phyloP scores from a whole-genome alignment of 2,888 invertebrate genomes.

The Globia sparganii region DNA sequence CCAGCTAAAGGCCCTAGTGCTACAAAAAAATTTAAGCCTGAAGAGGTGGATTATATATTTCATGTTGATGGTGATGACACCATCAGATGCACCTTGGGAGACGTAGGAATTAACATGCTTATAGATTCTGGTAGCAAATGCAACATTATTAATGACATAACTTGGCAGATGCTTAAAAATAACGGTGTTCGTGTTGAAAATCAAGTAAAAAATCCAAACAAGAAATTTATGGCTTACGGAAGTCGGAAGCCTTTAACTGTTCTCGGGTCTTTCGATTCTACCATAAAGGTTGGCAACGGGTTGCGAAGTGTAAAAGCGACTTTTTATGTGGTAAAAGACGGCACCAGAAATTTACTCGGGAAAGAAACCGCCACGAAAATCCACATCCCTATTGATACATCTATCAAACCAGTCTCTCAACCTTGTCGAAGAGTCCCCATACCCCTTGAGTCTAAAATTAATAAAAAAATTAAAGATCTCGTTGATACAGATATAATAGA shows the following conservation, averaged over 20 bases:
- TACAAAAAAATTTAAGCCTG: background rate
- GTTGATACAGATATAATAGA: background rate
- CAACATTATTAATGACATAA: background rate
- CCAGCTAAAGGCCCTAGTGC: too few species aligned
- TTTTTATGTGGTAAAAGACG: background rate
- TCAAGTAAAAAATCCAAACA: background rate
- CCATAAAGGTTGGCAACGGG: background rate
- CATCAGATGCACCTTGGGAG: background rate
- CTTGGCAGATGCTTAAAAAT: background rate
- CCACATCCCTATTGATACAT: background rate
- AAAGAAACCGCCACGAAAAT: background rate
- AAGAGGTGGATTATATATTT: background rate
- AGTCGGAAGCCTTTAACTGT: background rate
- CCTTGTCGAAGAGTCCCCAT: background rate
- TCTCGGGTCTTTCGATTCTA: background rate
- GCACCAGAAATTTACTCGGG: background rate
- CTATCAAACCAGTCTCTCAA: background rate
- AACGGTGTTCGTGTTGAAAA: background rate
- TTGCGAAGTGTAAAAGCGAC: background rate
- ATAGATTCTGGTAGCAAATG: background rate
- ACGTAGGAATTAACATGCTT: background rate
- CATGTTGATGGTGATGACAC: background rate
- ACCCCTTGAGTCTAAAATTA: background rate
- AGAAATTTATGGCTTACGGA: background rate
- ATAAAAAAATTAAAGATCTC: background rate